Base-by-base conservation (phyloP, 2,113 vertebrate genomes). In the Nematolebias whitei region DNA sequence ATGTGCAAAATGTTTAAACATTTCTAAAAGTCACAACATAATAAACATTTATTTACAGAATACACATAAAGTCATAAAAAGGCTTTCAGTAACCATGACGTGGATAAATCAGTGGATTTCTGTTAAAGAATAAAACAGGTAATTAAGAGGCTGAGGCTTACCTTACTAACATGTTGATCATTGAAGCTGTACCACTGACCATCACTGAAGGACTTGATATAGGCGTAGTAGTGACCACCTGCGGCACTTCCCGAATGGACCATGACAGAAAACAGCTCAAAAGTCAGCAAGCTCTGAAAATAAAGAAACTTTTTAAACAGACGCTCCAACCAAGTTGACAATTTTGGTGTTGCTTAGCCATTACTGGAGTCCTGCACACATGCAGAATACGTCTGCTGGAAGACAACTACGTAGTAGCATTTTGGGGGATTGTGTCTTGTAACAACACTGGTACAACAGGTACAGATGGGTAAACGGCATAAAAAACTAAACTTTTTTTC, bases 161-260 rank as follows among this genome's bases (percentile, higher is more conserved):
- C 98, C 96, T 96, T 97, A 93, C 96, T 98, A 79, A 99, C 98
- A n/a, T 99, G 98, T 71, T 99, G 98, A 88, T 99, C 98, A 20
- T 99, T 99, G 90, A 98, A 99, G 86, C 97, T 99, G 91, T 97
- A 98, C 98, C 97, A 99, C 75, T 98, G 98, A 60, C 96, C 94
- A 62, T 99, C 98, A 75, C 91, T 95, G 53, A 99, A 99, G 41
- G 98, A 99, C 85, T 95, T 99, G 90, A 99, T 99, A 83, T 96
- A 99, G 86, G 98, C 98, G 20, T 99, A 99, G 79, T 99, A 99
- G 90, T 99, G 98, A 54, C 98, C 98, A 61, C 98, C 98, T 44
- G 98, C 98, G 68, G 97, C 98, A 63, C 98, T 99, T 70, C 98
- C 98, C 35, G 97, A 99, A 90, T 99, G 98, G 69, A 99, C 98